These are phyloP conservation scores for Gobionotothen gibberifrons DNA, from an alignment of 2,797 vertebrate genomes.

Conservation along the genomic window DNA sequence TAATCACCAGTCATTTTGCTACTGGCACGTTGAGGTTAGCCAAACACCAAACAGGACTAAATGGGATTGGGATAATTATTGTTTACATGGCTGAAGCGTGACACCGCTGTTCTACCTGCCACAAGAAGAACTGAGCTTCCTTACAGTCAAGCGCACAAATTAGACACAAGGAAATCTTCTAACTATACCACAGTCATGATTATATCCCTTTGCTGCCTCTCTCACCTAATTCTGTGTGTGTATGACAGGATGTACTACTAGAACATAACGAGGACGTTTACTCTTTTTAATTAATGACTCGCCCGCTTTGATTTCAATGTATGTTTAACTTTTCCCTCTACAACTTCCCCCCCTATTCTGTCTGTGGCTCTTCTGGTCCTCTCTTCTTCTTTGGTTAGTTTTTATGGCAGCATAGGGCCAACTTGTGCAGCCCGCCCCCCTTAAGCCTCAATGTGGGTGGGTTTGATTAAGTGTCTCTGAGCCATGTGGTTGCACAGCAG, in stretches of 20 bases:
- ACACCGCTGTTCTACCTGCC: constrained; percentile 8
- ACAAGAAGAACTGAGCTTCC: constrained; percentile 1
- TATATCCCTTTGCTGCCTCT: constrained; percentile 1
- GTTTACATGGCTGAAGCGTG: constrained; percentile 35
- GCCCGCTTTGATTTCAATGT: not conserved
- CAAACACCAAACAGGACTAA: constrained; percentile 9
- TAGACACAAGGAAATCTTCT: constrained; percentile 26
- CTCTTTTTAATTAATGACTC: constrained; percentile 42
- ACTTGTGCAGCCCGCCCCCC: constrained; percentile 6
- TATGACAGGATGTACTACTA: constrained; percentile 18
- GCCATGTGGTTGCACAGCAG: constrained; percentile 27
- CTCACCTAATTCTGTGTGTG: not conserved
- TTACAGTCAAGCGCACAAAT: constrained; percentile 35
- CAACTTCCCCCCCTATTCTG: not conserved
- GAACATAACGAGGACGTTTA: constrained; percentile 9
- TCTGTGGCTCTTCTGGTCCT: constrained; percentile 11
- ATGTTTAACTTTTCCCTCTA: constrained; percentile 22
- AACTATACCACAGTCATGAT: constrained; percentile 7
- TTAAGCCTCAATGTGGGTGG: constrained; percentile 30
- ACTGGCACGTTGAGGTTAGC: not conserved
- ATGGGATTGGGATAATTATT: constrained; percentile 41
- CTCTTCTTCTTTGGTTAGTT: constrained; percentile 27
- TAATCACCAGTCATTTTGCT: constrained; percentile 25
- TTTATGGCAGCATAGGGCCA: constrained; percentile 8
- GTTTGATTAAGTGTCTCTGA: constrained; percentile 39